Evolutionary conservation across 2,888 invertebrate species (phyloP), one percentile per base, ranked within the genome.

Genomic region (Nesidiocoris tenuis): DNA sequence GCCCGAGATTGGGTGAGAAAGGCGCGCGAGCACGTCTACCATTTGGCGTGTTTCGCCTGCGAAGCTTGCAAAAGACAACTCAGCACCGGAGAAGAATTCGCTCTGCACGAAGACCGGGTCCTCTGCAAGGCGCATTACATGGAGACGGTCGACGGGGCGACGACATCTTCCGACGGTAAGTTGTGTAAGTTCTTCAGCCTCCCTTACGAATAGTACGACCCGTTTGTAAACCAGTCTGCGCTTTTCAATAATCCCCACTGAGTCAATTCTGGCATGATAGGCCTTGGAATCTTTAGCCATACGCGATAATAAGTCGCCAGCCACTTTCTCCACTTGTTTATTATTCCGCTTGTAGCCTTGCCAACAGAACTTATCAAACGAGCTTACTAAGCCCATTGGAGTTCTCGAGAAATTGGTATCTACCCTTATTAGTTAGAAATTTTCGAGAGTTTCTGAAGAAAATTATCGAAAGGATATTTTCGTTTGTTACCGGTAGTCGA

Each of bases 21-120:
- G 83, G 98, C 98, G 54, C 88, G 94, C 71, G 93, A 94, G 82
- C 91, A 94, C 84, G 95, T 98, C 39, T 99, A 97, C 86, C 98
- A 99, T 86, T 87, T 99, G 84, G 98, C 98, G 65, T 99, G 99
- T 86, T 99, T 99, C 86, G 96, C 98, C 19, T 98, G 98, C 85
- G 96, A 98, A 84, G 94, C 95, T 77, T 96, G 96, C 84, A 94
- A 95, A 81, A 88, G 95, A 39, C 96, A 96, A 85, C 87, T 96
- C 77, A 94, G 93, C 80, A 96, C 95, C 0, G 97, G 97, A 2
- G 97, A 98, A 84, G 97, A 98, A 86, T 99, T 98, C 85, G 97
- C 98, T 12, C 88, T 98, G 77, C 93, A 96, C 84, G 96, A 98
- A 81, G 94, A 94, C 84, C 86, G 95, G 80, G 92, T 99, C 76